Evolutionary conservation across 2,113 vertebrate genomes (phyloP).

Genomic region (Riparia riparia): DNA sequence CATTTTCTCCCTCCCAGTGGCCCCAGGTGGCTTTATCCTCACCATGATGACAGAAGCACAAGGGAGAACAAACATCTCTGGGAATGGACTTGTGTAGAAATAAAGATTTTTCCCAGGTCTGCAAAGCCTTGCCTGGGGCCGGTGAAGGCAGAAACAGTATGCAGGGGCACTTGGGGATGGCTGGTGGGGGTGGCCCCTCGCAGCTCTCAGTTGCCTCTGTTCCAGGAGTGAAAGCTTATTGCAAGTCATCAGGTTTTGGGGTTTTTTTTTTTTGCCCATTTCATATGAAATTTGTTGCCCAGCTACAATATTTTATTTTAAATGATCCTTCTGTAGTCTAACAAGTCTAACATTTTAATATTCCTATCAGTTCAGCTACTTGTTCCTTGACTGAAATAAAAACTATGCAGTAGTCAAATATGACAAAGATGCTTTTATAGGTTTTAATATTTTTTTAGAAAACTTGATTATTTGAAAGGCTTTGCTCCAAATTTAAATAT

Average conservation of each 20-base stretch:
- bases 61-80: background rate
- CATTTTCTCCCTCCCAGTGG: background rate
- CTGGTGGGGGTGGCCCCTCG: background rate
- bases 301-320: background rate
- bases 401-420: background rate
- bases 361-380: background rate
- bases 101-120: background rate
- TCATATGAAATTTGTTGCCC: background rate
- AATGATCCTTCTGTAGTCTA: too few relatives aligned
- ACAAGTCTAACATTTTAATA: background rate
- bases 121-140: background rate
- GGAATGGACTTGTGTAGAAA: accelerated
- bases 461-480: background rate
- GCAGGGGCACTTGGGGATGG: background rate
- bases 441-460: background rate
- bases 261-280: background rate
- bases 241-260: background rate
- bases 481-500: background rate
- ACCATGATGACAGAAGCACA: accelerated
- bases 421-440: background rate
- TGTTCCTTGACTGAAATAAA: background rate
- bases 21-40: background rate
- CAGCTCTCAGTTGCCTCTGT: background rate
- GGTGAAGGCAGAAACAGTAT: background rate
- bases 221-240: background rate